Evolutionary conservation across 2,888 invertebrate genomes (phyloP).

Genomic region (Venustoraphidia nigricollis): DNA sequence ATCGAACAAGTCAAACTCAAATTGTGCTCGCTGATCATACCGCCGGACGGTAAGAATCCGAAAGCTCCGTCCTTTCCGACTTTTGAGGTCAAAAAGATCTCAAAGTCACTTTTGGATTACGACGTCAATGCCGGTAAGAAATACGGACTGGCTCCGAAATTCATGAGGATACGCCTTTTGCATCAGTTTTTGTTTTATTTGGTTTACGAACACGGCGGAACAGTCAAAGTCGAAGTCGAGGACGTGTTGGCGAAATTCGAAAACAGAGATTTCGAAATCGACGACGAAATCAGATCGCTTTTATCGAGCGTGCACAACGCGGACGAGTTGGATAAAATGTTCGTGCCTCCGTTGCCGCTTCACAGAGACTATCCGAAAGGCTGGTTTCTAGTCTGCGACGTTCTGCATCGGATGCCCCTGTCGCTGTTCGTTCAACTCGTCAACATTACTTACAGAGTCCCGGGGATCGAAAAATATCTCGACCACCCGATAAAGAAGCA

Average conservation of each 20-base stretch:
- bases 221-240: constrained; percentile 10
- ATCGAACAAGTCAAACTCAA: constrained; percentile 47
- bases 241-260: constrained; percentile 21
- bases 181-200: constrained; percentile 57
- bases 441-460: constrained; percentile 37
- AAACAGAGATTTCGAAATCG: constrained; percentile 15
- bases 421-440: constrained; percentile 52
- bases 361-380: constrained; percentile 42
- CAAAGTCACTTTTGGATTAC: not conserved
- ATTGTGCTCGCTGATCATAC: constrained; percentile 20
- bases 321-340: constrained; percentile 52
- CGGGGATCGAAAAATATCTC: constrained; percentile 39
- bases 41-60: not conserved
- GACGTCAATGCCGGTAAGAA: constrained; percentile 20
- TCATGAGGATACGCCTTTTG: constrained; percentile 44
- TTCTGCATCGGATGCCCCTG: constrained; percentile 52
- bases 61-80: constrained; percentile 13
- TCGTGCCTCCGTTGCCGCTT: constrained; percentile 47
- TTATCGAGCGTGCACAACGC: constrained; percentile 32
- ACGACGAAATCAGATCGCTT: constrained; percentile 27
- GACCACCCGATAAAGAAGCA: constrained; percentile 50
- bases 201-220: constrained; percentile 30
- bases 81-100: constrained; percentile 1
- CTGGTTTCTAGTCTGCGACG: constrained; percentile 55
- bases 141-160: constrained; percentile 45